A percentile compares a stretch with the other conserved stretches of the same genome.
Evolutionary conservation across 2,797 vertebrate genomes (phyloP).

Genomic region (Smutsia gigantea): DNA sequence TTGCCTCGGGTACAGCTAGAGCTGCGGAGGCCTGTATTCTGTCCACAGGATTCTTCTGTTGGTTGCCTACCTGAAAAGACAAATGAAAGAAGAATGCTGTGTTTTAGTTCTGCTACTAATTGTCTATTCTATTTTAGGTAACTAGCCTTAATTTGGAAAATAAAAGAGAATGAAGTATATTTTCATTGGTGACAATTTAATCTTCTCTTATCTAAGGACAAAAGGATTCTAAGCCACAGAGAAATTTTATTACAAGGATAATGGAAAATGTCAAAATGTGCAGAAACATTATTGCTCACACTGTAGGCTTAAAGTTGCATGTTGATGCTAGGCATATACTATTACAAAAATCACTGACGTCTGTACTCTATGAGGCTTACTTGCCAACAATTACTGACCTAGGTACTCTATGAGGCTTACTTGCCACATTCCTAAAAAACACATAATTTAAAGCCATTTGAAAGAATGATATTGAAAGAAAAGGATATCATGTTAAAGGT

Average conservation of each 20-base stretch:
- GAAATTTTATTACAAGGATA: neutral
- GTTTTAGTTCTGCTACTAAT: neutral
- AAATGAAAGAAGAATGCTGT: neutral
- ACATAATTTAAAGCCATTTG: neutral
- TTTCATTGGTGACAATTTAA: slow-evolving; percentile 23
- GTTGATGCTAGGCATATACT: neutral
- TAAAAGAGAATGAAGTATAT: neutral
- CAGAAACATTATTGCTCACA: neutral
- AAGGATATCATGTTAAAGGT: neutral
- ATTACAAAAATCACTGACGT: neutral
- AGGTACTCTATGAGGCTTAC: too few species aligned
- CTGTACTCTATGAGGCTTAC: neutral
- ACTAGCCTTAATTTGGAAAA: neutral
- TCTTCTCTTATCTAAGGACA: neutral
- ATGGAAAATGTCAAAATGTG: neutral
- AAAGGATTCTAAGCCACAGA: neutral
- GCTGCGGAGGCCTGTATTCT: neutral
- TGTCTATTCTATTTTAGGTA: neutral
- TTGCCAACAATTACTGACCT: neutral
- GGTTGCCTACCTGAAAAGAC: neutral
- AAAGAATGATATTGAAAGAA: neutral
- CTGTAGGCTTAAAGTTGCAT: neutral
- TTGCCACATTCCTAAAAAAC: neutral
- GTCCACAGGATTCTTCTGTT: neutral
- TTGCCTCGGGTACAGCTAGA: neutral